Evolutionary conservation across 2,797 vertebrate genomes (phyloP), one percentile per base, ranked within the genome.

Genomic region (Alca torda): DNA sequence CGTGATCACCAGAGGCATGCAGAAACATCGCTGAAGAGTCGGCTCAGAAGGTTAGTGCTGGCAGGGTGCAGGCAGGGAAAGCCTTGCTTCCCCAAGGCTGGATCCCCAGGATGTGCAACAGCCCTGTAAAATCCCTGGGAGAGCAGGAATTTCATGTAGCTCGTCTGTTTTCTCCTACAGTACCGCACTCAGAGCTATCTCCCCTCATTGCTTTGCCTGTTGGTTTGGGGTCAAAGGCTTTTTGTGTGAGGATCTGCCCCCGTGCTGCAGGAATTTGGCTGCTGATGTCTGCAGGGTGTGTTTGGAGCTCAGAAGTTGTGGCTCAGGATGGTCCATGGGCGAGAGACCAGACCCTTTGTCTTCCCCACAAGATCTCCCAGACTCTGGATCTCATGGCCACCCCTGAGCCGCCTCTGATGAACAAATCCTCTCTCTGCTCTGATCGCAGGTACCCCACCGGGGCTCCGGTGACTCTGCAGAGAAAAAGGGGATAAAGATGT

Each of bases 301-400:
- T 61, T 57, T 82, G 69, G 54, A 56, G 12, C 39, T 73, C 53
- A 24, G 45, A n/a, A 82, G 23, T 48, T 69, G 6, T 2, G 16
- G 43, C 41, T 63, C 31, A n/a, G 74, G 65, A 24, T 14, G 43
- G 11, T 46, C 63, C 63, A 2, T 11, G 43, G 8, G 31, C 51
- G 18, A 20, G 31, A 28, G 16, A 41, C 2, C 2, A 39, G 61
- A 16, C 10, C 9, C 19, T 6, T 59, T 6, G 0, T 8, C 50
- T 39, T 72, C 39, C 43, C 13, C 46, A 28, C 25, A 6, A 39
- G 8, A 54, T 10, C 33, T n/a, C 65, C 69, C 6, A 70, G 68
- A 14, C 41, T 59, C 25, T 57, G 80, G 50, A 12, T 59, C 41
- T 92, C 4, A 0, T 16, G 18, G 13, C 6, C 16, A 28, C 7